These are phyloP conservation scores for Oxyteleia sp. DNA, from an alignment of 2,888 invertebrate genomes.

Conservation along the genomic window DNA sequence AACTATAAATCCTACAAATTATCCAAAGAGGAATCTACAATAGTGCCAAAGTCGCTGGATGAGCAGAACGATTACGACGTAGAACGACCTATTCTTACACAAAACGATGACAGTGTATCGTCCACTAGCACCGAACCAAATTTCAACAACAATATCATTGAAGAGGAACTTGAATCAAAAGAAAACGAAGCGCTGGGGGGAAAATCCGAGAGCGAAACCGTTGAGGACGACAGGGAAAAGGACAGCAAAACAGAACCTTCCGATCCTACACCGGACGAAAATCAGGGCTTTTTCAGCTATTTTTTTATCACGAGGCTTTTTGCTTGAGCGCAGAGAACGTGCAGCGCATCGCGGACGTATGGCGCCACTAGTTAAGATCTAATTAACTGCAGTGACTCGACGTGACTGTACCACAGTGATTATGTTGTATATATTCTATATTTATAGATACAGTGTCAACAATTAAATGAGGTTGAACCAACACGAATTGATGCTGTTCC, in stretches of 20 bases:
- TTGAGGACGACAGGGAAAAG: slow-evolving; percentile 41
- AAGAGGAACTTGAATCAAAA: slow-evolving; percentile 45
- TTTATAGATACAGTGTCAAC: slow-evolving; percentile 44
- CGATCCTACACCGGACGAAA: slow-evolving; percentile 69
- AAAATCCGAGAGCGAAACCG: slow-evolving; percentile 15
- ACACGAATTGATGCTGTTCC: background rate
- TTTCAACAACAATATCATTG: slow-evolving; percentile 25
- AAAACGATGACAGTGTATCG: background rate
- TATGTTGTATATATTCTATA: slow-evolving; percentile 48
- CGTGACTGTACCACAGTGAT: slow-evolving; percentile 32
- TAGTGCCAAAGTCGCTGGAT: slow-evolving; percentile 38
- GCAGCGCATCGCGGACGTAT: slow-evolving; percentile 11
- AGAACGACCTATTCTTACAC: slow-evolving; percentile 20
- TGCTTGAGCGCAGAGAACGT: slow-evolving; percentile 78
- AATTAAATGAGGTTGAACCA: slow-evolving; percentile 37
- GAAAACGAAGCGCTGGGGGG: background rate
- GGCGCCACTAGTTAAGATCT: slow-evolving; percentile 2
- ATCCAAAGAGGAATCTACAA: slow-evolving; percentile 44
- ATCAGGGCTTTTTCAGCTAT: slow-evolving; percentile 82
- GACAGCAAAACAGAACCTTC: slow-evolving; percentile 68
- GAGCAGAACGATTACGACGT: slow-evolving; percentile 12
- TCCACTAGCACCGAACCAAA: background rate
- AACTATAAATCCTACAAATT: slow-evolving; percentile 89
- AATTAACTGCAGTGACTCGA: slow-evolving; percentile 30
- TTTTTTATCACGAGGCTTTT: slow-evolving; percentile 84